Evolutionary conservation across 2,888 invertebrate species (phyloP), one percentile per base, ranked within the genome.

Genomic region (Cremastinae sp.): DNA sequence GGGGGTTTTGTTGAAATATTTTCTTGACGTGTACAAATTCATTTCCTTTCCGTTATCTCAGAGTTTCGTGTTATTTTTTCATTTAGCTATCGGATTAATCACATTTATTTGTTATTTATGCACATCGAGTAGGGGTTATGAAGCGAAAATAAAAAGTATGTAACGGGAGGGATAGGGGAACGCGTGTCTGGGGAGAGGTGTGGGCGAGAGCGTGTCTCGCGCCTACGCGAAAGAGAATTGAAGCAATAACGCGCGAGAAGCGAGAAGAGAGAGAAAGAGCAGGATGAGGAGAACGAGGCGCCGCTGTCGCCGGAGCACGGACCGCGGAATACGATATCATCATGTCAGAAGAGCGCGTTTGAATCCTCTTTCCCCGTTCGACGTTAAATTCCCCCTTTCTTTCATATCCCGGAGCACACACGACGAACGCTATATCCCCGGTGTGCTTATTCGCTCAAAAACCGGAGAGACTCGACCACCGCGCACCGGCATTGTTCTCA

Each of bases 201-300:
- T 70, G 70, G 70, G 70, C 70, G 70, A 53, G 61, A 70, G 70
- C 53, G 70, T 62, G 70, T 70, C 70, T 70, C 70, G 70, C 61
- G 70, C 70, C 70, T 53, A 70, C 70, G 70, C 53, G 61, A 47
- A 66, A 54, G 16, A 54, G 28, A 28, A 28, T 28, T 28, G 28
- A 28, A 28, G 5, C 28, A 28, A 28, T n/a, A n/a, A n/a, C n/a
- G n/a, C 28, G 28, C 5, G 28, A n/a, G n/a, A n/a, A n/a, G 28
- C 2, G 28, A 28, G 28, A 28, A 28, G 28, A 28, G 28, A 28
- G 28, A 28, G 5, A 5, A 53, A 53, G 47, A 41, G 36, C 61
- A 70, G 61, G 38, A 47, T 36, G 43, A 62, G 54, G 28, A 2
- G 61, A 43, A 20, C 43, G 61, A 53, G 70, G 53, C 45, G 70